Conservation (phyloP, 2,888 invertebrate species). For the Euproctis similis region DNA sequence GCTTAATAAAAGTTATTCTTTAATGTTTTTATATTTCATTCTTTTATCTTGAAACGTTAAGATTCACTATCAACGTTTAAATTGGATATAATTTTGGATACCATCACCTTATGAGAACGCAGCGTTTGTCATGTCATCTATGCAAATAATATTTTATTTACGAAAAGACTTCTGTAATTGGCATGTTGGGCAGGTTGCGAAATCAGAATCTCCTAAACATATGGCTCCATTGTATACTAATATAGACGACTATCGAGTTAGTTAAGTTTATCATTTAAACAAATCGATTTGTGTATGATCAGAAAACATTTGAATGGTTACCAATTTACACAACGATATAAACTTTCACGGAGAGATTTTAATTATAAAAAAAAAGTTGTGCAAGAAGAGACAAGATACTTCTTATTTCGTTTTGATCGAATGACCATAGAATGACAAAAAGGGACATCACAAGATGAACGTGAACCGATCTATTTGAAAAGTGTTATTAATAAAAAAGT, state of each 20-base stretch:
- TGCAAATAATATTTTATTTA: too few relatives aligned
- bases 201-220: too few relatives aligned
- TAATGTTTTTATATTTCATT: constrained; percentile 39
- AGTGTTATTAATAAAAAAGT: constrained; percentile 32
- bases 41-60: constrained; percentile 11
- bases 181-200: too few relatives aligned
- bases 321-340: constrained; percentile 35
- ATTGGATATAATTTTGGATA: constrained; percentile 6
- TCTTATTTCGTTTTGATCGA: constrained; percentile 44
- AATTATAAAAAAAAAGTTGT: constrained; percentile 36
- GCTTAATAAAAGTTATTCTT: constrained; percentile 59
- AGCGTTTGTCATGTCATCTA: too few relatives aligned
- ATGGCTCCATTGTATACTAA: too few relatives aligned
- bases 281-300: constrained; percentile 4
- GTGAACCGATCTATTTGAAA: constrained; percentile 43
- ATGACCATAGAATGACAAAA: constrained; percentile 47
- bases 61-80: constrained; percentile 8
- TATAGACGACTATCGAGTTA: too few relatives aligned
- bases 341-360: constrained; percentile 37
- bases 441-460: constrained; percentile 37
- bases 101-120: too few relatives aligned
- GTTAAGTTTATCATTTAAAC: too few relatives aligned
- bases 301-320: constrained; percentile 21
- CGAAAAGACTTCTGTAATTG: too few relatives aligned
- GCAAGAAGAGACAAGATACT: constrained; percentile 38